Percentiles rank a stretch among this genome's conserved stretches.
phyloP scores from a whole-genome alignment of 2,113 vertebrate species.

The Carassius auratus region DNA sequence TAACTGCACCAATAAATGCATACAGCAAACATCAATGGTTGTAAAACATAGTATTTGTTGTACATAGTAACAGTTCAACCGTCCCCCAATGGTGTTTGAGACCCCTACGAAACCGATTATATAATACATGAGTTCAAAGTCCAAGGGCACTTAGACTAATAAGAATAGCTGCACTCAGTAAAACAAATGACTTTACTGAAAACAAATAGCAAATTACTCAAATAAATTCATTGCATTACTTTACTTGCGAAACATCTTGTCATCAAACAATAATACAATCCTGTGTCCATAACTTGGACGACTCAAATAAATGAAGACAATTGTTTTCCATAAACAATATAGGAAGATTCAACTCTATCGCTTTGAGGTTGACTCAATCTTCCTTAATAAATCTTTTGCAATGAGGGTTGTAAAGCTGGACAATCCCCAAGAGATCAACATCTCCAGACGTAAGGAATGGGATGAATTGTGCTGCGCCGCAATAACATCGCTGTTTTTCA shows the following conservation, averaged over 20 bases:
- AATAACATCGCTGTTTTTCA: slow-evolving; percentile 19
- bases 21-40: too few species aligned
- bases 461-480: neutral
- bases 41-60: too few species aligned
- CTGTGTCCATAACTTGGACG: slow-evolving; percentile 1
- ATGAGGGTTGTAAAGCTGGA: slow-evolving; percentile 23
- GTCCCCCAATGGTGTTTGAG: neutral
- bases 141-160: neutral
- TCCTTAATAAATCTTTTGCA: slow-evolving; percentile 26
- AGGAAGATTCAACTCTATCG: neutral
- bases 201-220: neutral
- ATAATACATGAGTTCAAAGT: neutral
- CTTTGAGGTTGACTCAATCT: slow-evolving; percentile 20
- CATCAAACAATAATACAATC: slow-evolving; percentile 9
- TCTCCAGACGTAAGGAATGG: slow-evolving; percentile 23
- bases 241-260: neutral
- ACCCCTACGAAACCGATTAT: neutral
- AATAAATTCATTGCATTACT: neutral
- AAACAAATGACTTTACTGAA: neutral
- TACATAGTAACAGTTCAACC: neutral
- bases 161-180: neutral
- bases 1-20: neutral
- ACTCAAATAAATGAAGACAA: neutral
- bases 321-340: slow-evolving; percentile 28
- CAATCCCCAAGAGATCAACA: slow-evolving; percentile 36